Percentiles rank a stretch among this genome's conserved stretches.
These are phyloP conservation scores for Ascidia mentula DNA, from an alignment of 23 tunicate species.

Conservation along the genomic window DNA sequence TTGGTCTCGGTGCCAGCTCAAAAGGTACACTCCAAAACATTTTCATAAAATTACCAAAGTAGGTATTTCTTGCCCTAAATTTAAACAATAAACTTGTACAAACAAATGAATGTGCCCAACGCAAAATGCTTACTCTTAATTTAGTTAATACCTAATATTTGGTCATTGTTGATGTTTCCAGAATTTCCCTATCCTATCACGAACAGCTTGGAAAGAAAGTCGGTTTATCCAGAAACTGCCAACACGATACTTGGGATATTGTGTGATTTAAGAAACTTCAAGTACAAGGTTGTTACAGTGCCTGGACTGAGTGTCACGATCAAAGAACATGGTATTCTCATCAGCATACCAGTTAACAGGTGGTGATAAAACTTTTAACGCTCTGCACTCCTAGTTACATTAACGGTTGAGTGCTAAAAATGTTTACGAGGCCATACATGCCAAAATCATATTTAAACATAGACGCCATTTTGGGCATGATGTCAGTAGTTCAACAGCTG, in stretches of 20 bases:
- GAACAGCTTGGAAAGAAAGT: constrained; percentile 25
- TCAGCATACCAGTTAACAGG: constrained; percentile 84
- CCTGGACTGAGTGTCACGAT: constrained; percentile 55
- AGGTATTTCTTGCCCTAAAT: not conserved
- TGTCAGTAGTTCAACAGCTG: too few species aligned
- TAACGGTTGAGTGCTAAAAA: too few species aligned
- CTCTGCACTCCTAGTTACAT: too few species aligned
- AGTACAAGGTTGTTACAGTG: constrained; percentile 62
- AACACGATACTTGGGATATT: constrained; percentile 76
- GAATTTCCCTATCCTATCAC: constrained; percentile 77
- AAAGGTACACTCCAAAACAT: constrained; percentile 41
- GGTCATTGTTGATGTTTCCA: constrained; percentile 16
- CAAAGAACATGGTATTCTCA: constrained; percentile 14
- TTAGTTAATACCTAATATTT: too few species aligned
- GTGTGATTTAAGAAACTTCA: constrained; percentile 82
- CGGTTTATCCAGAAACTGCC: constrained; percentile 43
- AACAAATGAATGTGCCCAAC: too few species aligned
- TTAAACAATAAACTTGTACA: too few species aligned
- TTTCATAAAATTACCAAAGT: not conserved
- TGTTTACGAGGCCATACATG: too few species aligned
- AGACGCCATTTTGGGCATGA: too few species aligned
- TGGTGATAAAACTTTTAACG: too few species aligned
- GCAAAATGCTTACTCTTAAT: too few species aligned
- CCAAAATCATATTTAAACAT: too few species aligned
- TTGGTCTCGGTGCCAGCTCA: constrained; percentile 55